Evolutionary conservation across 2,797 vertebrate species (phyloP).

Genomic region (Hemitrygon akajei): DNA sequence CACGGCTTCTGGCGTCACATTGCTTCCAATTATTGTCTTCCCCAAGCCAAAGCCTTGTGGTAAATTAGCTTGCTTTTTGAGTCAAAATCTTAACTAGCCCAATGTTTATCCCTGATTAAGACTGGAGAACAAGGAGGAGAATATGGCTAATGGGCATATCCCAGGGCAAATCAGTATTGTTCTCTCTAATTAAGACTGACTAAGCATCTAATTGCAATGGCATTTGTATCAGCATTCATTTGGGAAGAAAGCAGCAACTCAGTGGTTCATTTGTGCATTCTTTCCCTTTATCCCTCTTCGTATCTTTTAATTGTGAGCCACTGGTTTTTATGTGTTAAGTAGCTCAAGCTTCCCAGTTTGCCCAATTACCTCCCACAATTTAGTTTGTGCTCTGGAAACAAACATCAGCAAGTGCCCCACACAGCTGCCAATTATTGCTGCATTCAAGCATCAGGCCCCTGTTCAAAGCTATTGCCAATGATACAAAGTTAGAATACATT

Average conservation of each 20-base stretch:
- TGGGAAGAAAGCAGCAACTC: background rate
- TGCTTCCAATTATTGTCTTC: too few species aligned
- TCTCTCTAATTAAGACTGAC: background rate
- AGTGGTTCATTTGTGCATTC: background rate
- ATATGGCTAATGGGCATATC: background rate
- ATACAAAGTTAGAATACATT: background rate
- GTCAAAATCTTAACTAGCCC: background rate
- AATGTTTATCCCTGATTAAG: background rate
- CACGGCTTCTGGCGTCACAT: too few species aligned
- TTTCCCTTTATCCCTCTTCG: background rate
- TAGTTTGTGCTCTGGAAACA: background rate
- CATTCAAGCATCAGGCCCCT: background rate
- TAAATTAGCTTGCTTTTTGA: background rate
- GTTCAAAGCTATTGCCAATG: background rate
- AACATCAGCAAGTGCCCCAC: background rate
- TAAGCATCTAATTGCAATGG: background rate
- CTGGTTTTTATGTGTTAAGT: background rate
- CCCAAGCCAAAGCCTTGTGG: too few species aligned
- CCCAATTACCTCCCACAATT: background rate
- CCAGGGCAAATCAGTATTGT: background rate
- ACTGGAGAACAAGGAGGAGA: background rate
- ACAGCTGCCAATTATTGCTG: background rate
- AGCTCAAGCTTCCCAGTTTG: background rate
- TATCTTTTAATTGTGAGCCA: background rate
- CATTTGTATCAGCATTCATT: background rate